Evolutionary conservation across 2,888 invertebrate genomes (phyloP), one percentile per base, ranked within the genome.

Genomic region (Caenorhabditis japonica): DNA sequence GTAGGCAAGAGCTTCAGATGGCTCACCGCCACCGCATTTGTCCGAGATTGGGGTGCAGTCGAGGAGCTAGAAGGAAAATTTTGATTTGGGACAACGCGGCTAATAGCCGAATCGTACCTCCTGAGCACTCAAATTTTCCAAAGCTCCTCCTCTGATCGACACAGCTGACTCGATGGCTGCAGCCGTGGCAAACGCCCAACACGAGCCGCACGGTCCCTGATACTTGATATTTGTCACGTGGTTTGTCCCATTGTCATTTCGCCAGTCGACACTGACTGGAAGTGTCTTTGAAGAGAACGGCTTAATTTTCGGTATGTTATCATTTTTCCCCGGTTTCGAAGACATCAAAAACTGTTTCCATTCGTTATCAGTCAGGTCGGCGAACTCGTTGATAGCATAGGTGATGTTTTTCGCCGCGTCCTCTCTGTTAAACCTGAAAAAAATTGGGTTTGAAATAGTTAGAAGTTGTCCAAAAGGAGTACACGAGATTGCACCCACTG

Each of bases 151-250:
- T 21, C 33, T 38, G 34, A 70, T 61, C 27, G 60, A 60, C 0
- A 49, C 38, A 0, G 70, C 70, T 3, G 70, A 70, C 19, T 70
- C 70, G 36, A 70, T 61, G 0, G 61, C 60, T 0, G 60, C 60
- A 0, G 61, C 61, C 2, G 55, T 55, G 15, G 70, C 38, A 36
- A 70, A 70, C 17, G 70, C 70, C 70, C 70, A 70, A 51, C 70
- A 70, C 1, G 70, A 55, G 36, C 70, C 70, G 19, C 70, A 70
- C 25, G 56, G 51, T 25, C 70, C 70, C 23, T 70, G 70, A 51
- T 61, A 61, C 49, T 70, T 70, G 27, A 70, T 36, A n/a, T 23
- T 34, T 3, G 70, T 61, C 23, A 70, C 70, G 30, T 70, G 70
- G 10, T 27, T 56, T 5, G 8, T n/a, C 10, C 49, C 56, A 21